These are phyloP conservation scores for Neoascia interrupta DNA, from an alignment of 2,888 invertebrate genomes.

Conservation along the genomic window DNA sequence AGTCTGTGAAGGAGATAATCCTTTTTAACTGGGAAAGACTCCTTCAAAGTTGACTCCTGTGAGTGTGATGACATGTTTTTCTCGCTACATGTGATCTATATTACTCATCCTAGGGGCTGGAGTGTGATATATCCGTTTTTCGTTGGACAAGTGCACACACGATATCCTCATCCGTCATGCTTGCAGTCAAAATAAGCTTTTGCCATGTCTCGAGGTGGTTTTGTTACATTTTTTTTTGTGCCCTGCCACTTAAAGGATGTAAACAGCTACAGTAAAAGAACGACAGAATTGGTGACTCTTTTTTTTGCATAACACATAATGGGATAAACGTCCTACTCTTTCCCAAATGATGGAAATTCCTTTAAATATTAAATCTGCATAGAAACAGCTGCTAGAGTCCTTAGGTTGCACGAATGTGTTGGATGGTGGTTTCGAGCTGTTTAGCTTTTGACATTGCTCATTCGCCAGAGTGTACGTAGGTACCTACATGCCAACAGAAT, in stretches of 20 bases:
- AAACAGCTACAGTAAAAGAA: slow-evolving; percentile 46
- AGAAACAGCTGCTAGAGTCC: slow-evolving; percentile 54
- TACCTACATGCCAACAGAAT: no score
- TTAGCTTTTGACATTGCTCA: slow-evolving; percentile 58
- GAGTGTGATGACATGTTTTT: slow-evolving; percentile 29
- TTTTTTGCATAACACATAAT: neutral
- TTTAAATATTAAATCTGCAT: slow-evolving; percentile 45
- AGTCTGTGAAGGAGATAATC: slow-evolving; percentile 44
- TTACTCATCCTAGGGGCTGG: slow-evolving; percentile 53
- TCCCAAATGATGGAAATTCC: slow-evolving; percentile 25
- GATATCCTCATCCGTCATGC: slow-evolving; percentile 61
- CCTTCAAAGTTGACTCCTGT: slow-evolving; percentile 19
- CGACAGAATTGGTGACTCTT: neutral
- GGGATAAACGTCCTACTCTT: slow-evolving; percentile 32
- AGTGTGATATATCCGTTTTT: slow-evolving; percentile 39
- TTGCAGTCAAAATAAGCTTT: slow-evolving; percentile 48
- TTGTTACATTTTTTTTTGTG: slow-evolving; percentile 6
- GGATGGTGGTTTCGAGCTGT: slow-evolving; percentile 20
- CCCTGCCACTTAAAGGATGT: slow-evolving; percentile 62
- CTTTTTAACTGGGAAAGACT: slow-evolving; percentile 35
- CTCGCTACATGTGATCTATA: slow-evolving; percentile 31
- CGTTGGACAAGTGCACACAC: slow-evolving; percentile 59
- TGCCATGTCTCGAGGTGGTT: slow-evolving; percentile 36
- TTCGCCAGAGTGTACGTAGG: slow-evolving; percentile 16
- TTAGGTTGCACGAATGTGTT: neutral